Evolutionary conservation across 2,888 invertebrate species (phyloP), one percentile per base, ranked within the genome.

Genomic region (Cantharis rufa): DNA sequence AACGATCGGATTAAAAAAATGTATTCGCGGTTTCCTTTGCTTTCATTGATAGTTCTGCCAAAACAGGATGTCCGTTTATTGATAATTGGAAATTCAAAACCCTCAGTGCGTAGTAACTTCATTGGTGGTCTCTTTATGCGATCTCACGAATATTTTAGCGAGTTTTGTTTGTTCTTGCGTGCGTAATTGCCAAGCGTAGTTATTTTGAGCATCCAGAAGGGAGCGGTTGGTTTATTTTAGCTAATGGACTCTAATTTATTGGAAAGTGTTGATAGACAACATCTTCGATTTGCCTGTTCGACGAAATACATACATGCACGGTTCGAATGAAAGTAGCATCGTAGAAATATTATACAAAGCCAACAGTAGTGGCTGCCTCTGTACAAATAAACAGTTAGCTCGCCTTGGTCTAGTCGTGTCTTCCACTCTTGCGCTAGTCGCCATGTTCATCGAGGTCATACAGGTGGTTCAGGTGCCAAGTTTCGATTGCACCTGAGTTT

Each of bases 381-480:
- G 69, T 69, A 69, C 18, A 69, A 32, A 24, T 27, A 69, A 28
- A 66, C 64, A 24, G 64, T 66, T 66, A 66, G 64, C 24, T 66
- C 64, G 24, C 64, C 64, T 66, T 66, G 48, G 61, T 70, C 62
- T 62, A 70, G 70, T 18, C 48, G 70, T 70, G 24, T 48, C 62
- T 70, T 62, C 61, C 48, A 21, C 64, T 66, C 24, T 71, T 70
- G 66, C 72, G 72, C 62, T 70, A 72, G 77, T 75, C 79, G 77
- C 79, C 77, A 79, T 79, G 75, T 77, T 79, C 75, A 70, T 64
- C 63, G 64, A 70, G 66, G 69, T 73, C 71, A 32, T 74, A 74
- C 78, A 77, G 75, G 75, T 76, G 71, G 32, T 76, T 32, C 73
- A 77, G 72, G 75, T 78, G 75, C 72, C 72, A 70, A 78, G 69